These are phyloP conservation scores for Chydorus sphaericus DNA, from an alignment of 2,888 invertebrate species.

Conservation along the genomic window DNA sequence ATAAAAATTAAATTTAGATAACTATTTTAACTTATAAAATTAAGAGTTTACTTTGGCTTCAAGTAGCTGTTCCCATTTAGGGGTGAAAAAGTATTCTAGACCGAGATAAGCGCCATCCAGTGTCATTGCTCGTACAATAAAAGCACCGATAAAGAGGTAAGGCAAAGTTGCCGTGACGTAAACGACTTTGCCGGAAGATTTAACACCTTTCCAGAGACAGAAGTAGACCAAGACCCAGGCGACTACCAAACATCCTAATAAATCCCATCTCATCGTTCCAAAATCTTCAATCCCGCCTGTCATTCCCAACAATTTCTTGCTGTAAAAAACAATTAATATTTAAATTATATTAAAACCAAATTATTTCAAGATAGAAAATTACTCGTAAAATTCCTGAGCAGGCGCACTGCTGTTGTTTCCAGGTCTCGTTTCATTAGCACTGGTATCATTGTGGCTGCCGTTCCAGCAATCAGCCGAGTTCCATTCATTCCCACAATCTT, in stretches of 20 bases:
- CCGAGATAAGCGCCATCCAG: slow-evolving; percentile 77
- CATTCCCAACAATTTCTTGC: slow-evolving; percentile 71
- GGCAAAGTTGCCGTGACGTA: slow-evolving; percentile 89
- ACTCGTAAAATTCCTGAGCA: slow-evolving; percentile 89
- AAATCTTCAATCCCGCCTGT: slow-evolving; percentile 68
- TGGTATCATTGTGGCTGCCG: slow-evolving; percentile 41
- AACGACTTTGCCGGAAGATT: slow-evolving; percentile 41
- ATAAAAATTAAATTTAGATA: slow-evolving; percentile 11
- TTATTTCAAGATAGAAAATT: slow-evolving; percentile 28
- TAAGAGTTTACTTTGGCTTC: slow-evolving; percentile 55
- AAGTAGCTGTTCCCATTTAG: slow-evolving; percentile 63
- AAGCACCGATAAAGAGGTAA: slow-evolving; percentile 69
- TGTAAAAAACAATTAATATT: slow-evolving; percentile 29
- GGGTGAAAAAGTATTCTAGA: slow-evolving; percentile 70
- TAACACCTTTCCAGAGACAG: slow-evolving; percentile 65
- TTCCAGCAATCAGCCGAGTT: slow-evolving; percentile 74
- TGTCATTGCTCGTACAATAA: slow-evolving; percentile 74
- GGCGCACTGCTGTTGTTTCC: slow-evolving; percentile 65
- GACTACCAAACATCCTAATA: slow-evolving; percentile 72
- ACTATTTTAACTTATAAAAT: slow-evolving; percentile 2
- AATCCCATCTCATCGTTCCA: slow-evolving; percentile 69
- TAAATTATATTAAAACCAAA: neutral
- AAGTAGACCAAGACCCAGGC: slow-evolving; percentile 93
- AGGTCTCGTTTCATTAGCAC: slow-evolving; percentile 34
- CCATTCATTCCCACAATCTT: slow-evolving; percentile 69